Evolutionary conservation across 2,113 vertebrate genomes (phyloP).

Genomic region (Sorex araneus): DNA sequence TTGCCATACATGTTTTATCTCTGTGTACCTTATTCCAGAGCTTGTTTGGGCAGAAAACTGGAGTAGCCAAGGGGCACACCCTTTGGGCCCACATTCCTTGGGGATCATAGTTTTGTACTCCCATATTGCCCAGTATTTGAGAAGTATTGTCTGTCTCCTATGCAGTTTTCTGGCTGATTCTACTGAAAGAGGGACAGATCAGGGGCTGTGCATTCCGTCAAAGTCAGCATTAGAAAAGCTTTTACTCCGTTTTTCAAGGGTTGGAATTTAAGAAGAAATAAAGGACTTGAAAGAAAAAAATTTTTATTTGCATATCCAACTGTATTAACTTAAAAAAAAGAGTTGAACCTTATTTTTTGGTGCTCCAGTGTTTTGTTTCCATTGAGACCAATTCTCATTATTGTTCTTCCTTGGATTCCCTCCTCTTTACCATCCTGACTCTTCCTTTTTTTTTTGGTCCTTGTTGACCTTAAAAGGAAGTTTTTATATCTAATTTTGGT

Average conservation of each 20-base stretch:
- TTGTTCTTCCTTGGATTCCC: background rate
- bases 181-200: background rate
- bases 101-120: background rate
- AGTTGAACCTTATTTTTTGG: no score
- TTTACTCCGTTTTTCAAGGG: background rate
- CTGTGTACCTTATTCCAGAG: background rate
- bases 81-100: background rate
- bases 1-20: background rate
- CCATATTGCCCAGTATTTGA: background rate
- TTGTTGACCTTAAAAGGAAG: conserved; percentile 16
- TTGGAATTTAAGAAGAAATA: conserved; percentile 25
- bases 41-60: background rate
- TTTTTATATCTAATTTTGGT: conserved; percentile 35
- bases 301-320: background rate
- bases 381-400: background rate
- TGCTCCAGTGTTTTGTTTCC: no score
- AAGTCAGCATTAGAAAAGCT: background rate
- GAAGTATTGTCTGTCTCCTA: conserved; percentile 1
- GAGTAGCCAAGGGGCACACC: background rate
- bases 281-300: background rate
- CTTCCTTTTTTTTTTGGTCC: conserved; percentile 21
- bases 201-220: background rate
- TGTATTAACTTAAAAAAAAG: no score
- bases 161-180: conserved; percentile 19
- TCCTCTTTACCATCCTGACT: background rate